Percentiles rank a stretch among this genome's conserved stretches.
These are phyloP conservation scores for Gonioctena quinquepunctata DNA, from an alignment of 1,140 invertebrate genomes.

Conservation along the genomic window DNA sequence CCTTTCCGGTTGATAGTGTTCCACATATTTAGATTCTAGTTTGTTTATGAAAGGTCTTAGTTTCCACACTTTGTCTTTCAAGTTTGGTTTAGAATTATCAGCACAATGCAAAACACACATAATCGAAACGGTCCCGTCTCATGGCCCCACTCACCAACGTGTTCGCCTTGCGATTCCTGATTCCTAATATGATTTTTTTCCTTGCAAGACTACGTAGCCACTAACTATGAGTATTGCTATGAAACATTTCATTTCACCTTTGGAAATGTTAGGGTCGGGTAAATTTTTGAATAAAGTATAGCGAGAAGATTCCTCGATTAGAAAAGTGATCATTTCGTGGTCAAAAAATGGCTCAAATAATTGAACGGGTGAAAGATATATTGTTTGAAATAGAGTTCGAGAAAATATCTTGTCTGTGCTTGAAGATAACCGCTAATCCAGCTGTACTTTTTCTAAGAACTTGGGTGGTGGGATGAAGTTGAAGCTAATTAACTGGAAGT, in stretches of 20 bases:
- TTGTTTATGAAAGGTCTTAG: conserved; percentile 24
- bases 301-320: too few relatives aligned
- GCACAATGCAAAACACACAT: conserved; percentile 45
- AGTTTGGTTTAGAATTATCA: conserved; percentile 29
- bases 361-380: conserved; percentile 45
- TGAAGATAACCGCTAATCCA: background rate
- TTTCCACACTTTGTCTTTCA: conserved; percentile 27
- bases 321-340: too few relatives aligned
- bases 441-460: background rate
- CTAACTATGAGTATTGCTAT: too few relatives aligned
- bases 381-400: conserved; percentile 20
- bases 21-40: conserved; percentile 25
- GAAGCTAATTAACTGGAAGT: too few relatives aligned
- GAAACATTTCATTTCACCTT: too few relatives aligned
- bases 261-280: too few relatives aligned
- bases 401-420: background rate
- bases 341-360: too few relatives aligned
- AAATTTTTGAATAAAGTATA: too few relatives aligned
- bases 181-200: conserved; percentile 46
- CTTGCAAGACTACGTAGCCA: too few relatives aligned
- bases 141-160: conserved; percentile 40
- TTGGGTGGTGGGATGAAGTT: too few relatives aligned
- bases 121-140: conserved; percentile 48
- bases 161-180: conserved; percentile 43
- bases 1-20: conserved; percentile 13